Percentiles rank a stretch among this genome's conserved stretches.
Evolutionary conservation across 2,113 vertebrate genomes (phyloP).

Genomic region (Protobothrops mucrosquamatus): DNA sequence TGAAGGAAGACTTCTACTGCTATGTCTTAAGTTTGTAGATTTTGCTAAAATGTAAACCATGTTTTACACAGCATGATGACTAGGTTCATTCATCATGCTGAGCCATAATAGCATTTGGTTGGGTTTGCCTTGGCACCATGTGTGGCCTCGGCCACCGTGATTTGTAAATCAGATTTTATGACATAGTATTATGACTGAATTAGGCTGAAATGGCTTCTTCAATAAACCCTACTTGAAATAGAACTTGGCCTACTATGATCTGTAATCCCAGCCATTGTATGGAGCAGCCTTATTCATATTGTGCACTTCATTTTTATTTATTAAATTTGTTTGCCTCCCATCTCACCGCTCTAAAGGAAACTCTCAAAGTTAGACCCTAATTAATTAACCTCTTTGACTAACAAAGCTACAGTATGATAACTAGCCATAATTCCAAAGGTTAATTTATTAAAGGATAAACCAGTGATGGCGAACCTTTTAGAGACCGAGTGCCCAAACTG

Average conservation of each 20-base stretch:
- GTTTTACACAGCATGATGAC: not conserved
- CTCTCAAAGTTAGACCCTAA: not conserved
- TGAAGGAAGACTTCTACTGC: not conserved
- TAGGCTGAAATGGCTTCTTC: not conserved
- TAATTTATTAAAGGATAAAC: not conserved
- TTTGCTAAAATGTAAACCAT: not conserved
- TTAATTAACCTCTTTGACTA: not conserved
- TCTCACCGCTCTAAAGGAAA: not conserved
- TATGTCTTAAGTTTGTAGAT: not conserved
- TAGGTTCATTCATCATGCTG: not conserved
- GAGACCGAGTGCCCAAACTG: too few species aligned
- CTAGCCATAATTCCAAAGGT: slow-evolving; percentile 8
- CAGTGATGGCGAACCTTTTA: too few species aligned
- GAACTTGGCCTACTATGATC: not conserved
- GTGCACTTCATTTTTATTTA: not conserved
- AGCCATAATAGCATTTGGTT: not conserved
- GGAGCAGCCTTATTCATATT: not conserved
- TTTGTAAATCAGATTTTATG: not conserved
- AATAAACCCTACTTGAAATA: not conserved
- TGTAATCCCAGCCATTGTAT: not conserved
- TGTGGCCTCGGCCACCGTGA: not conserved
- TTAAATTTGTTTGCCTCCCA: not conserved
- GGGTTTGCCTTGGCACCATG: not conserved
- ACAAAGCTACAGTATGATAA: not conserved
- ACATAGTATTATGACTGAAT: not conserved